These are phyloP conservation scores for Apamea monoglypha DNA, from an alignment of 2,888 invertebrate genomes.

Conservation along the genomic window DNA sequence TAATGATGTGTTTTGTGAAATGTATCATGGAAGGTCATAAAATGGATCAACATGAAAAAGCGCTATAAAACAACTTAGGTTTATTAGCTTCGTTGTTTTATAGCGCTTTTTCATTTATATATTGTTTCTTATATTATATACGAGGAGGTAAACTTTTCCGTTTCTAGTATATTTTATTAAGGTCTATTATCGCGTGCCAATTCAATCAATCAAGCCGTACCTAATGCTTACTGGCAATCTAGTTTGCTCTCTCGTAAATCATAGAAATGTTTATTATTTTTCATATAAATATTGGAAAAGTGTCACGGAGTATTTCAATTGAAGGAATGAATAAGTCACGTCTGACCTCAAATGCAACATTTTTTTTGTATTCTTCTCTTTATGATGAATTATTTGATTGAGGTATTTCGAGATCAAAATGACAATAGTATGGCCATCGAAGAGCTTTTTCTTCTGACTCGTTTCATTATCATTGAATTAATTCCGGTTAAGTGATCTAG, in stretches of 20 bases:
- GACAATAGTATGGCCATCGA: not conserved
- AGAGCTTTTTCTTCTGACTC: not conserved
- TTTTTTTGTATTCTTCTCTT: not conserved
- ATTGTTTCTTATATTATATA: constrained; percentile 4
- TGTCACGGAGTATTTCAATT: constrained; percentile 11
- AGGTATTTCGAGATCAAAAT: not conserved
- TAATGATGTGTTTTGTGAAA: not conserved
- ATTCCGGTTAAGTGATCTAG: not conserved
- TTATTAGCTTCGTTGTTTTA: too few species aligned
- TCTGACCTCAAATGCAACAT: not conserved
- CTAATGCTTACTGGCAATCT: constrained; percentile 38
- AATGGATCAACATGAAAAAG: not conserved
- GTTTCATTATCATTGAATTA: too few species aligned
- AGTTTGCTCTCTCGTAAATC: constrained; percentile 54
- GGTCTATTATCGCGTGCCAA: constrained; percentile 24
- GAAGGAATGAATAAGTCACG: not conserved
- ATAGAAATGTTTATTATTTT: constrained; percentile 47
- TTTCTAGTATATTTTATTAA: constrained; percentile 13
- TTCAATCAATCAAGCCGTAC: constrained; percentile 51
- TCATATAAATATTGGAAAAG: constrained; percentile 22
- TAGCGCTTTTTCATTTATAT: too few species aligned
- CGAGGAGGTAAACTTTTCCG: constrained; percentile 10
- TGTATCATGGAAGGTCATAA: not conserved
- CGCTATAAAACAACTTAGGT: too few species aligned
- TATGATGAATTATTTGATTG: not conserved